These are phyloP conservation scores for Hyperopisus bebe DNA, from an alignment of 2,113 vertebrate species.

Conservation along the genomic window DNA sequence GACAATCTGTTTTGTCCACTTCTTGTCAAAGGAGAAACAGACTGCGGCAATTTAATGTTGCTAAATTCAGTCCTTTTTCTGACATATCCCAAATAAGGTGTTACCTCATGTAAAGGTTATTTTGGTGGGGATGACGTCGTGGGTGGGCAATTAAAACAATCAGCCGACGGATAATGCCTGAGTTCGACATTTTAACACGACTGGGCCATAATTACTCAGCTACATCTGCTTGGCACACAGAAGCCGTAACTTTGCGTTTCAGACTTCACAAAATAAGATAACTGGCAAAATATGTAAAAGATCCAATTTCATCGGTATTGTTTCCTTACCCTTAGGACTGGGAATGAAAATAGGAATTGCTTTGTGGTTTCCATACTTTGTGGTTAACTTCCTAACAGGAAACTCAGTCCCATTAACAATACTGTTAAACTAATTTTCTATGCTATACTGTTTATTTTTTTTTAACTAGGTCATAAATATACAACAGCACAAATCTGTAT, in stretches of 20 bases:
- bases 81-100: neutral
- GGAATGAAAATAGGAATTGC: neutral
- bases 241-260: constrained; percentile 54
- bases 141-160: neutral
- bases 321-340: neutral
- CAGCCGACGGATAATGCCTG: neutral
- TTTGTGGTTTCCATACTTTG: constrained; percentile 9
- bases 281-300: neutral
- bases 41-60: neutral
- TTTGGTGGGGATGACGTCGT: neutral
- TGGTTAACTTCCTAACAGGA: neutral
- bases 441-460: neutral
- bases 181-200: constrained; percentile 44
- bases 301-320: neutral
- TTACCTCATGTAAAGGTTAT: neutral
- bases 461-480: neutral
- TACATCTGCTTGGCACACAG: constrained; percentile 50
- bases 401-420: neutral
- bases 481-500: neutral
- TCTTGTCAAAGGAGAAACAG: neutral
- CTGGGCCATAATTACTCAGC: constrained; percentile 31
- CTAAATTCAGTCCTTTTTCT: neutral
- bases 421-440: neutral
- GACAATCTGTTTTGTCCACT: neutral
- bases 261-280: constrained; percentile 42